Evolutionary conservation across 2,888 invertebrate genomes (phyloP).

Genomic region (Notodonta dromedarius): DNA sequence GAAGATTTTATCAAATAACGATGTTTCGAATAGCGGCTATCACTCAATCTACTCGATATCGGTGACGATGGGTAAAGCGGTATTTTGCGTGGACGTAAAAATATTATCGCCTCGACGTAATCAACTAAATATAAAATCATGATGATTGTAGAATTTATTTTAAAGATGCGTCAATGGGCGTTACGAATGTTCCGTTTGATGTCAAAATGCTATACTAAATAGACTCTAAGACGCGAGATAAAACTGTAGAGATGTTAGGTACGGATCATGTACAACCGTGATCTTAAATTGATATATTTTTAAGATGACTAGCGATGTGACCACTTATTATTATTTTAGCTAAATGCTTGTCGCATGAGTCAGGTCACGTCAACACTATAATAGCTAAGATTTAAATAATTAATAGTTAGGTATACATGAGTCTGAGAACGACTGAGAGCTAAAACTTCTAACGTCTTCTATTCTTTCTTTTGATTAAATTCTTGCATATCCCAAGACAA

Average conservation of each 20-base stretch:
- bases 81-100: slow-evolving; percentile 12
- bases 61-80: slow-evolving; percentile 8
- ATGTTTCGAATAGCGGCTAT: slow-evolving; percentile 10
- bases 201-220: slow-evolving; percentile 12
- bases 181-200: slow-evolving; percentile 4
- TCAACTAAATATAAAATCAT: slow-evolving; percentile 6
- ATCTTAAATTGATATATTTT: not conserved
- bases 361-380: too few relatives aligned
- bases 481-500: too few relatives aligned
- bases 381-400: too few relatives aligned
- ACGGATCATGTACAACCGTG: slow-evolving; percentile 11
- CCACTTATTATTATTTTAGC: too few relatives aligned
- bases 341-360: too few relatives aligned
- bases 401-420: too few relatives aligned
- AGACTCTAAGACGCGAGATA: slow-evolving; percentile 4
- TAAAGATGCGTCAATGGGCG: not conserved
- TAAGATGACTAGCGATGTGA: too few relatives aligned
- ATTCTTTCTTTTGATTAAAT: too few relatives aligned
- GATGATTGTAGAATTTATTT: not conserved
- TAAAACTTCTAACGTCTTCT: too few relatives aligned
- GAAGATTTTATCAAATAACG: slow-evolving; percentile 22
- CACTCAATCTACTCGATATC: slow-evolving; percentile 8
- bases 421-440: too few relatives aligned
- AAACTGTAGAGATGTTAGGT: slow-evolving; percentile 7
- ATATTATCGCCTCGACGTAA: slow-evolving; percentile 16